phyloP scores from a whole-genome alignment of 2,888 invertebrate genomes.

The Lochmaea crataegi region DNA sequence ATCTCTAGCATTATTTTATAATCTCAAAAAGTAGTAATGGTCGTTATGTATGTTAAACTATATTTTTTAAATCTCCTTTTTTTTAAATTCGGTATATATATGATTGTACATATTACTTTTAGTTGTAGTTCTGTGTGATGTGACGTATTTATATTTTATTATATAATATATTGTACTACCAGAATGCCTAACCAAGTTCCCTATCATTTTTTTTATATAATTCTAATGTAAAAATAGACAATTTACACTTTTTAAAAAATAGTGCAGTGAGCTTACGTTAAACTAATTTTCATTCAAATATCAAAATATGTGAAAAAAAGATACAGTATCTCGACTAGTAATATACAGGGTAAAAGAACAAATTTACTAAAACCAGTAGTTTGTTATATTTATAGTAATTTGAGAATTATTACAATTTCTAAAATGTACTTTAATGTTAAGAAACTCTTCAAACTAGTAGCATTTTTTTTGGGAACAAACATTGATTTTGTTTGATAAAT shows the following conservation, averaged over 20 bases:
- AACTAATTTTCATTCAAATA: not conserved
- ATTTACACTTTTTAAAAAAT: not conserved
- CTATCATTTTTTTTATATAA: conserved; percentile 18
- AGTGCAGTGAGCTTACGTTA: not conserved
- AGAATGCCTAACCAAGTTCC: conserved; percentile 48
- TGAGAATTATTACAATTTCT: no score
- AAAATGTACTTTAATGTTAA: no score
- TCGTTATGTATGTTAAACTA: conserved; percentile 21
- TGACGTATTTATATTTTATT: conserved; percentile 57
- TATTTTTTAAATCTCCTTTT: conserved; percentile 40
- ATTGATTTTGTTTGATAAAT: not conserved
- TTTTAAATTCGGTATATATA: conserved; percentile 42
- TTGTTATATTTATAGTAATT: no score
- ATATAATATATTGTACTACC: conserved; percentile 50
- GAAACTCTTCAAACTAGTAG: no score
- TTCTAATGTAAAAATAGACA: not conserved
- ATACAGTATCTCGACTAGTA: no score
- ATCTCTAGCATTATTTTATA: no score
- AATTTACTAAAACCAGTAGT: no score
- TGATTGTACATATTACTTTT: conserved; percentile 54
- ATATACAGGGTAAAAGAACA: no score
- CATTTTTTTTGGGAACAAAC: not conserved
- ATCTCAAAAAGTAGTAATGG: not conserved
- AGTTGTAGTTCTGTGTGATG: conserved; percentile 55
- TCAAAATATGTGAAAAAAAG: not conserved